Percentiles rank a stretch among this genome's conserved stretches.
Evolutionary conservation across 1,140 invertebrate genomes (phyloP).

Genomic region (Drosophila azteca): DNA sequence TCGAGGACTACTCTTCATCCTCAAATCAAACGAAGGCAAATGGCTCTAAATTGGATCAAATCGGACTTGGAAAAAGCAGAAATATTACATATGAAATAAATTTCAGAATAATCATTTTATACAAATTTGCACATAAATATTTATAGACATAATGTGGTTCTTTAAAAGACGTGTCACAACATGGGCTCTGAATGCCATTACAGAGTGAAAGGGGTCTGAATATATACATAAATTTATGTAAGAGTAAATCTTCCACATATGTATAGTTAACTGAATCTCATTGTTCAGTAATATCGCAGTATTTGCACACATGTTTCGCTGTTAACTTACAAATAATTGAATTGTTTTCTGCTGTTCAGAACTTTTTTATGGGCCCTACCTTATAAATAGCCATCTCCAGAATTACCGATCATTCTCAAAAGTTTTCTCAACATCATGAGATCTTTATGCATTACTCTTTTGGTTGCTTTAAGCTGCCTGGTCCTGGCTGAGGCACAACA

Average conservation of each 20-base stretch:
- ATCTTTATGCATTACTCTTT: conserved; percentile 8
- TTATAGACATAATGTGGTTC: conserved; percentile 20
- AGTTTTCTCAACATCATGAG: conserved; percentile 21
- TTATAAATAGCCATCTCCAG: conserved; percentile 22
- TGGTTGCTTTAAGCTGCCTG: conserved; percentile 22
- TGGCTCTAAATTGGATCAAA: no score
- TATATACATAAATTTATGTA: no score
- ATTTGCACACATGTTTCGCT: conserved; percentile 15
- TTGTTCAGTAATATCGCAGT: not conserved
- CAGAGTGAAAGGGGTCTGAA: not conserved
- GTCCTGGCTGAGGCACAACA: conserved; percentile 3
- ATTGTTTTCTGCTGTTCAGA: not conserved
- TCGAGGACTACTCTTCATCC: no score
- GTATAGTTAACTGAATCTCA: conserved; percentile 16
- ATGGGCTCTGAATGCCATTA: conserved; percentile 36
- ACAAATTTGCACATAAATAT: no score
- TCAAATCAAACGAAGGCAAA: no score
- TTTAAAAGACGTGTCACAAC: conserved; percentile 4
- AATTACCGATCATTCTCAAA: not conserved
- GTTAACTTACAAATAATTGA: not conserved
- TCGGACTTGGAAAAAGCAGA: no score
- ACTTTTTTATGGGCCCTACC: not conserved
- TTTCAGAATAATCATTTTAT: no score
- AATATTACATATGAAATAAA: no score
- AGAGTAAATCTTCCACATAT: conserved; percentile 6